These are phyloP conservation scores for Erpornis zantholeuca DNA, from an alignment of 2,113 vertebrate genomes.

Conservation along the genomic window DNA sequence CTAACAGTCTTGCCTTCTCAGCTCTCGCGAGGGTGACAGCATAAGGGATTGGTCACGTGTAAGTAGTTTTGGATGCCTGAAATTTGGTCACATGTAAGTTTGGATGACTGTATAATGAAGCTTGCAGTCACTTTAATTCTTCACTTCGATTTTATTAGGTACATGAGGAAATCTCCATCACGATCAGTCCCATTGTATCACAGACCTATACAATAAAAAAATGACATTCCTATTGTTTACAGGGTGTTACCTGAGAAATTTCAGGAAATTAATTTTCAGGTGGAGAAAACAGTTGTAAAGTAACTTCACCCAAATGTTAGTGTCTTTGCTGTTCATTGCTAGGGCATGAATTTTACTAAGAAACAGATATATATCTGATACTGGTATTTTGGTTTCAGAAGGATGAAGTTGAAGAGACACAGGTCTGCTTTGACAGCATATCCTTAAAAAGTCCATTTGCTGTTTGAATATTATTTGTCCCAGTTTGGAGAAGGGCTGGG, in stretches of 20 bases:
- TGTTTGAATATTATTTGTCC: not conserved
- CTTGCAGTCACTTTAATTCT: not conserved
- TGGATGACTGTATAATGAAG: not conserved
- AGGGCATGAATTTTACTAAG: not conserved
- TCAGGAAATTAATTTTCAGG: not conserved
- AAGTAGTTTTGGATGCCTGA: not conserved
- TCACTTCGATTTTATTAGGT: not conserved
- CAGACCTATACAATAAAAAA: not conserved
- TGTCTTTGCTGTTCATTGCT: not conserved
- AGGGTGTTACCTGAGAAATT: not conserved
- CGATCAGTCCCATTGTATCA: not conserved
- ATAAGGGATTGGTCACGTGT: not conserved
- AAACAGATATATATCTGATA: not conserved
- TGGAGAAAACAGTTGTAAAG: not conserved
- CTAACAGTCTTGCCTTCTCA: not conserved
- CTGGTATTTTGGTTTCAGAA: not conserved
- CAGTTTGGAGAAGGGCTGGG: not conserved
- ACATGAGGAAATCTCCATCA: not conserved
- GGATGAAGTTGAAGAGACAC: not conserved
- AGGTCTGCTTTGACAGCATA: not conserved
- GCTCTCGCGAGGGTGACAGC: not conserved
- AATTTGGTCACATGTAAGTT: not conserved
- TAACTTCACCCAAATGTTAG: slow-evolving; percentile 6
- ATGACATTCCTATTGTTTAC: not conserved
- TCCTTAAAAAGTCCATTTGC: not conserved